Base-by-base conservation (phyloP, 2,113 vertebrate genomes). In the Nycticorax nycticorax region DNA sequence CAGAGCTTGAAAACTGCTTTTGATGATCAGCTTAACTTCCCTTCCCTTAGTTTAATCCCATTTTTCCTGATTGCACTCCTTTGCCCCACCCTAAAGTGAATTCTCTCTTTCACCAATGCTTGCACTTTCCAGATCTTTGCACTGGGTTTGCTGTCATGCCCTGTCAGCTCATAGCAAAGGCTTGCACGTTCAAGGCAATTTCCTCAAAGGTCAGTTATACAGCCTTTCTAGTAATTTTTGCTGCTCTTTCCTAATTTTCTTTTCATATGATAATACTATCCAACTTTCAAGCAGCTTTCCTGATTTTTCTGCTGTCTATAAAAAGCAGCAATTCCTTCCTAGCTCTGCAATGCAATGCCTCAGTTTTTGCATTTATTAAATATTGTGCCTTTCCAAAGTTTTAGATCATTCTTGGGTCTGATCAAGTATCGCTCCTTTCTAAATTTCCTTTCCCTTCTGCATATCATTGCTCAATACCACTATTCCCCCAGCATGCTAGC, bases 21-120 rank as follows among this genome's bases (percentile, higher is more conserved):
- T 97, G 84, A 96, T 93, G 81, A 76, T 82, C 13, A 12, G 56
- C 35, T n/a, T 75, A 55, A 85, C 57, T 96, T 95, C 86, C 66
- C n/a, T 50, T 92, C 94, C 88, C 76, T 87, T 43, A 89, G 86
- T 66, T 81, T 87, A 93, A 92, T 95, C 92, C 73, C 68, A 78
- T 72, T 92, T 91, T 93, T 97, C 91, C 91, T 91, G 88, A 89
- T 64, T 91, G 62, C 41, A 14, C 52, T 74, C 33, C 56, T 81
- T 75, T 78, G 43, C 43, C 53, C 30, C 73, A 66, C 43, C 60
- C 73, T 60, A 45, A 43, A 81, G 30, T 8, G 4, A 87, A 69
- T 39, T 66, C 6, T 84, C 3, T 18, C 55, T 93, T 77, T 92
- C 80, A 68, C 67, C 37, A 39, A 0, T 28, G 45, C 37, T 74